Base-by-base conservation (phyloP, 2,888 invertebrate species). In the Torymus texanus region DNA sequence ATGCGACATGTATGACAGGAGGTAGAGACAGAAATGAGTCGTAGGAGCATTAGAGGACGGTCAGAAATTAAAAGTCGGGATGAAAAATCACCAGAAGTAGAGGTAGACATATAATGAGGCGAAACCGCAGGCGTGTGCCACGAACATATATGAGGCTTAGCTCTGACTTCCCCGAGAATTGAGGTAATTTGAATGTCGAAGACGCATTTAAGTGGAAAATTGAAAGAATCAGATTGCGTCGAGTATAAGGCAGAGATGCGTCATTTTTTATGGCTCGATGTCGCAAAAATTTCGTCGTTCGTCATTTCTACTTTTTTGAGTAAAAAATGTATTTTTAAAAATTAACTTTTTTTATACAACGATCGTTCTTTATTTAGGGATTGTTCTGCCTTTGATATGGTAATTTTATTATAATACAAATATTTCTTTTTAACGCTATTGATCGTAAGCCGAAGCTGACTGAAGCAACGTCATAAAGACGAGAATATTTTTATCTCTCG, bases 111-210 rank as follows among this genome's bases (percentile, higher is more conserved):
- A 67, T 78, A 72, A 78, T 72, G 53, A 78, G 21, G 55, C 41
- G 68, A 74, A 79, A 79, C 78, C 74, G 74, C 74, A 79, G 74
- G 78, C 68, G 70, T 58, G 78, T 74, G 58, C 63, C 78, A 13
- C 29, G 14, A 50, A 63, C 10, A 8, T 41, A 41, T 72, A 67
- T 50, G 68, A 51, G 29, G 18, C 18, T 75, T 55, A 21, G 24
- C 41, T 10, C 24, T 67, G 41, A 41, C 8, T 8, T 14, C 50
- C 14, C 29, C 53, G 58, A 74, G 68, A 58, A 55, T 51, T 62
- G 50, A 63, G 66, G 24, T 53, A 78, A 72, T 61, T 41, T 78
- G 14, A 59, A 18, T 13, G 56, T 55, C 66, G 59, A 72, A 21
- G 29, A 5, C 41, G 41, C 58, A 68, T 59, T 72, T 72, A 62